Base-by-base conservation (phyloP, 2,888 invertebrate species). In the Rhyacophila evoluta region DNA sequence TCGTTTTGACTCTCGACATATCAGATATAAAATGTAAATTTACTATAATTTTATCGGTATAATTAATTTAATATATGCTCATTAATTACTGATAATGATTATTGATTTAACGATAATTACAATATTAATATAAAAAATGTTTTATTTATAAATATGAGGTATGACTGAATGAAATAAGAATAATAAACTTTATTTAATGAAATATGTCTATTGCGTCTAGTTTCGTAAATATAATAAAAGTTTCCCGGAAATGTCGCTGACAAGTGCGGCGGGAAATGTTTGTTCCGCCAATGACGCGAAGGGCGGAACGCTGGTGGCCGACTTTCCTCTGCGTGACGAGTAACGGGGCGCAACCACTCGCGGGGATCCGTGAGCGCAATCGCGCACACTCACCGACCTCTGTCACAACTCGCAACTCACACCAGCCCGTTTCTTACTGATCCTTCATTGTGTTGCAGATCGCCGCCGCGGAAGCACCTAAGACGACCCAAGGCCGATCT, bases 291-390 rank as follows among this genome's bases (percentile, higher is more conserved):
- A 27, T 70, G 29, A 39, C 72, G 72, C 4, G 36, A 25, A 8
- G 55, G 55, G 55, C 55, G 55, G 55, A 55, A 55, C 55, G 29
- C 29, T 33, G 25, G 11, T 68, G 39, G 74, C 79, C 41, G 79
- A 82, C 68, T 55, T 41, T 28, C 71, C 75, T 19, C 74, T 81
- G 8, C 71, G 82, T 39, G 79, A 83, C 37, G 79, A 82, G 27
- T 83, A 83, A 1, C 84, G 84, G 33, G 84, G 85, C 28, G 84
- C 84, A 27, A 55, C 84, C 68, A 38, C 78, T 78, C 37, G 78
- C 39, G 72, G 72, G 74, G 70, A 69, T 73, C 67, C 72, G 73
- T 79, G 72, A 72, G 75, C 70, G 78, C 75, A 55, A 74, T 75
- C 72, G 70, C 73, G 67, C 67, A 36, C 74, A 67, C 77, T 68